Percentiles rank a stretch among this genome's conserved stretches.
These are phyloP conservation scores for Luperina nickerlii DNA, from an alignment of 2,888 invertebrate species.

Conservation along the genomic window DNA sequence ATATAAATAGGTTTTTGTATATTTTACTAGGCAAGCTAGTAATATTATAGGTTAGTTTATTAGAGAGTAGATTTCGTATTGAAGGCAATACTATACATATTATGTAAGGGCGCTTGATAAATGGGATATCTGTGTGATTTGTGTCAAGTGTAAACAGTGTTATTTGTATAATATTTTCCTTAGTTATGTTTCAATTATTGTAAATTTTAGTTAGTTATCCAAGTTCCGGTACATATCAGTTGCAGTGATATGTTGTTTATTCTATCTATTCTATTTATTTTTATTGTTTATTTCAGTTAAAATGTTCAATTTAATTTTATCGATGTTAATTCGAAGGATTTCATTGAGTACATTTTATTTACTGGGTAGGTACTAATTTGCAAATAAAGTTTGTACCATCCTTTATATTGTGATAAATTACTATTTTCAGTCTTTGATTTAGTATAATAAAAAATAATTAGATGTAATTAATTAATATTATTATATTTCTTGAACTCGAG, in stretches of 20 bases:
- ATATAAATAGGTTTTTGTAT: constrained; percentile 56
- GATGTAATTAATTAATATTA: constrained; percentile 63
- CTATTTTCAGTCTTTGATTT: constrained; percentile 58
- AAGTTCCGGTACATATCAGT: constrained; percentile 64
- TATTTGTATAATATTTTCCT: constrained; percentile 48
- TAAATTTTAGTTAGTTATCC: constrained; percentile 59
- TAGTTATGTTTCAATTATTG: constrained; percentile 41
- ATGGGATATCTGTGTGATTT: constrained; percentile 42
- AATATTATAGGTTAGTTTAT: constrained; percentile 54
- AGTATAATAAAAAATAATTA: constrained; percentile 54
- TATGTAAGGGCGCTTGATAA: constrained; percentile 51
- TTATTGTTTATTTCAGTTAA: constrained; percentile 36
- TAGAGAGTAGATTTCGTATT: constrained; percentile 64
- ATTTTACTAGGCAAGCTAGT: constrained; percentile 62
- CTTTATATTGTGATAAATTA: constrained; percentile 66
- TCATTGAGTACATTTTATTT: constrained; percentile 51
- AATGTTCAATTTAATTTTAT: constrained; percentile 37
- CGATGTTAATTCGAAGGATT: constrained; percentile 45
- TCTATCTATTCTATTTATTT: constrained; percentile 37
- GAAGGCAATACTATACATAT: constrained; percentile 54
- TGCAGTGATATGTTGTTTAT: constrained; percentile 53
- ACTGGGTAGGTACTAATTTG: constrained; percentile 39
- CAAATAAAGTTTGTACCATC: constrained; percentile 47
- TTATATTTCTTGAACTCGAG: constrained; percentile 59
- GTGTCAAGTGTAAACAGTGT: constrained; percentile 54